Conservation (phyloP, 2,888 invertebrate genomes). For the Hemistola chrysoprasaria region DNA sequence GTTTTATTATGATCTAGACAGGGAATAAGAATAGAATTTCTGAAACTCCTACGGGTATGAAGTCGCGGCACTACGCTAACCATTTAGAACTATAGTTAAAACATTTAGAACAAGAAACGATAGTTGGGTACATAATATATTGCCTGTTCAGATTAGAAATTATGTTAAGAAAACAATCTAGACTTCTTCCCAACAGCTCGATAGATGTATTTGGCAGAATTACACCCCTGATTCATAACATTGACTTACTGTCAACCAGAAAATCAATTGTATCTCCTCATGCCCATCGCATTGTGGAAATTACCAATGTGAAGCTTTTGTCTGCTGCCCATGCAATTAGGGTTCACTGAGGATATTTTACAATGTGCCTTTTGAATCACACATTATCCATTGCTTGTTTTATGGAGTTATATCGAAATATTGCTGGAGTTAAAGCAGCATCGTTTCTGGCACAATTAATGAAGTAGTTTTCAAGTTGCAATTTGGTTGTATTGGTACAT, state of each 20-base stretch:
- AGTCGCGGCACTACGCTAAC: too few species aligned
- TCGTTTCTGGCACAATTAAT: conserved; percentile 21
- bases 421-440: conserved; percentile 7
- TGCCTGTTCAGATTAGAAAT: too few species aligned
- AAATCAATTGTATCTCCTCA: conserved; percentile 61
- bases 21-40: too few species aligned
- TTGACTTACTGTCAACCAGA: conserved; percentile 46
- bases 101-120: too few species aligned
- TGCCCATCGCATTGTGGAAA: conserved; percentile 59
- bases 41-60: too few species aligned
- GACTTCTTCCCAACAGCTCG: too few species aligned
- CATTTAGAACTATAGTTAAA: too few species aligned
- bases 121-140: too few species aligned
- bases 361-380: conserved; percentile 1
- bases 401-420: conserved; percentile 1
- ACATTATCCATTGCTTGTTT: conserved; percentile 33
- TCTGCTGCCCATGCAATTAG: conserved; percentile 50
- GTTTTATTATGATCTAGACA: too few species aligned
- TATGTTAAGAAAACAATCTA: too few species aligned
- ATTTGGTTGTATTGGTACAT: conserved; percentile 36
- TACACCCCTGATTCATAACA: conserved; percentile 40
- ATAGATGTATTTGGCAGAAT: conserved; percentile 29
- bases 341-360: conserved; percentile 19
- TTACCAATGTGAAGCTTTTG: conserved; percentile 54
- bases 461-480: conserved; percentile 7